A percentile compares a stretch with the other conserved stretches of the same genome.
phyloP scores from a whole-genome alignment of 1,140 invertebrate genomes.

The Chlorops oryzae region DNA sequence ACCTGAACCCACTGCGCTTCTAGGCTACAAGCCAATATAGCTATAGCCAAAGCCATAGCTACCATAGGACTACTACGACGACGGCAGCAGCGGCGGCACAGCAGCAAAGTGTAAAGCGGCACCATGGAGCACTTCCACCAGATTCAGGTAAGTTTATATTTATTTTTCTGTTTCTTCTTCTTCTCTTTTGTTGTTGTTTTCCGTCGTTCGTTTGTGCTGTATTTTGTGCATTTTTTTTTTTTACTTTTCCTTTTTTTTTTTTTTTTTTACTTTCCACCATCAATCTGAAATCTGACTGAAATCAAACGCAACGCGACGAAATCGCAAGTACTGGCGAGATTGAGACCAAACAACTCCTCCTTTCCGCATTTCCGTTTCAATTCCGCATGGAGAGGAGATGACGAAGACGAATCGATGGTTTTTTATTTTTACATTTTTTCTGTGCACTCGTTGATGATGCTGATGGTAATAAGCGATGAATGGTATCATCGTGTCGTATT shows the following conservation, averaged over 20 bases:
- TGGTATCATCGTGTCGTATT: too few species aligned
- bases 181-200: constrained; percentile 10
- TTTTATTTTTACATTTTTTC: too few species aligned
- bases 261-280: constrained; percentile 1
- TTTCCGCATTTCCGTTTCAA: background rate
- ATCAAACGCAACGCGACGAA: background rate
- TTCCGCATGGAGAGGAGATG: background rate
- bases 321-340: background rate
- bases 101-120: constrained; percentile 1
- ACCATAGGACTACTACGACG: constrained; percentile 6
- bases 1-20: constrained; percentile 3
- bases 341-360: too few species aligned
- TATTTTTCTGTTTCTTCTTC: constrained; percentile 13
- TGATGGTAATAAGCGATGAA: too few species aligned
- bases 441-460: too few species aligned
- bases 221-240: constrained; percentile 4
- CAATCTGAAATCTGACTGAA: background rate
- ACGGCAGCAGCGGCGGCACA: constrained; percentile 5
- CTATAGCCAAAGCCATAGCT: too few species aligned
- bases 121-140: constrained; percentile 47
- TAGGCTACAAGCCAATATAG: background rate
- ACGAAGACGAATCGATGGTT: too few species aligned
- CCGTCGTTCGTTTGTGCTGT: background rate
- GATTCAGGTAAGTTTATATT: constrained; percentile 43
- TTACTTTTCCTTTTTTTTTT: background rate